A percentile compares a stretch with the other conserved stretches of the same genome.
These are phyloP conservation scores for Abscondita cerata DNA, from an alignment of 2,888 invertebrate species.

Conservation along the genomic window DNA sequence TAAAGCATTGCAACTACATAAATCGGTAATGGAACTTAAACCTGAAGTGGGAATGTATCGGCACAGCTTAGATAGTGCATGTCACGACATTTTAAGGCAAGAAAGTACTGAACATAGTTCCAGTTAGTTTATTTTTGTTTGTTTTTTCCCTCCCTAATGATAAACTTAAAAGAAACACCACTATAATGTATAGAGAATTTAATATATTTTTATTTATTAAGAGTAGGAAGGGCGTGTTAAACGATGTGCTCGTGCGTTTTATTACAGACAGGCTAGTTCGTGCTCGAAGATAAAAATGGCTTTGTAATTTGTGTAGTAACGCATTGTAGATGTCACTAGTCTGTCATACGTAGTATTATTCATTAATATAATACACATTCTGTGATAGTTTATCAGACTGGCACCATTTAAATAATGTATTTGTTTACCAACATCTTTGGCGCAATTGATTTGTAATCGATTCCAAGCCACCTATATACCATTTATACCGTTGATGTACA, in stretches of 20 bases:
- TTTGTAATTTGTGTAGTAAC: constrained; percentile 11
- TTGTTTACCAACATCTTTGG: constrained; percentile 27
- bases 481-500: constrained; percentile 5
- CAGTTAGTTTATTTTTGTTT: constrained; percentile 41
- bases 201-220: constrained; percentile 37
- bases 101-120: constrained; percentile 52
- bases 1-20: constrained; percentile 52
- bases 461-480: background rate
- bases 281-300: constrained; percentile 8
- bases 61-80: constrained; percentile 52
- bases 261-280: constrained; percentile 22
- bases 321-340: constrained; percentile 15
- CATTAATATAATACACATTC: constrained; percentile 50
- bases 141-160: too few species aligned
- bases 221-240: constrained; percentile 16
- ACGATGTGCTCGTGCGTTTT: constrained; percentile 21
- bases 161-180: constrained; percentile 22
- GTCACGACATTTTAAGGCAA: constrained; percentile 43
- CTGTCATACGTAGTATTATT: constrained; percentile 26
- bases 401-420: constrained; percentile 46
- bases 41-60: constrained; percentile 47
- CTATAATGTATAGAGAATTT: constrained; percentile 32
- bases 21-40: constrained; percentile 45
- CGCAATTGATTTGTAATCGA: too few species aligned
- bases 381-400: constrained; percentile 58